Evolutionary conservation across 92 coral and sea anemone genomes (phyloP), one percentile per base, ranked within the genome.

Genomic region (Paragorgia papillata): DNA sequence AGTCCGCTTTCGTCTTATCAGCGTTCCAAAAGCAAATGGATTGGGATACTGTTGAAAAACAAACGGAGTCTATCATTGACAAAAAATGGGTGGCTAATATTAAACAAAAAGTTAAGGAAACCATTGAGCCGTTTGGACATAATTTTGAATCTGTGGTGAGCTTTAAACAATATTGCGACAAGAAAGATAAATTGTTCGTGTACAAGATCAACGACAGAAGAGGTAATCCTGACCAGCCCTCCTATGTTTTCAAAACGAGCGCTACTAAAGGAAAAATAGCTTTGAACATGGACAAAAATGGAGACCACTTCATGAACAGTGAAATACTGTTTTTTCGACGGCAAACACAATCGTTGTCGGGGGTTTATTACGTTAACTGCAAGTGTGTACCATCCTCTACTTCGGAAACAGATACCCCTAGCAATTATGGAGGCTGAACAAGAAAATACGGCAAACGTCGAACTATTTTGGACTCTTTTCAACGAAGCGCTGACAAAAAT

Each of bases 151-250:
- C 91, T 0, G 83, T 83, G 0, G 82, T 74, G 0, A 35, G 69
- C 0, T 87, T 87, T 28, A 87, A 87, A 63, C 62, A 83, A 24
- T 87, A 83, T 32, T 79, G 82, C 49, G 85, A 87, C 66, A 64
- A 82, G 30, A 74, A 85, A 32, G 85, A 85, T 58, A n/a, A 24
- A 13, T 76, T 57, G 27, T 74, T 29, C 57, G 65, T 74, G 1
- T 75, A 82, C 39, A 74, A 74, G 57, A 66, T 84, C 1, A 87
- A 84, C 56, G 88, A 87, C 69, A 78, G 58, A 27, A 54, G 83
- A 15, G 88, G 86, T 7, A 88, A 88, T 41, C 87, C 92, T 0
- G 92, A 88, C 29, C 69, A 50, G 49, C 87, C 88, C 0, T 85
- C 92, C 0, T 88, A 76, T 19, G 82, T 88, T 5, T 88, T 88